Conservation (phyloP, 2,888 invertebrate genomes). For the Chironomus tentans region DNA sequence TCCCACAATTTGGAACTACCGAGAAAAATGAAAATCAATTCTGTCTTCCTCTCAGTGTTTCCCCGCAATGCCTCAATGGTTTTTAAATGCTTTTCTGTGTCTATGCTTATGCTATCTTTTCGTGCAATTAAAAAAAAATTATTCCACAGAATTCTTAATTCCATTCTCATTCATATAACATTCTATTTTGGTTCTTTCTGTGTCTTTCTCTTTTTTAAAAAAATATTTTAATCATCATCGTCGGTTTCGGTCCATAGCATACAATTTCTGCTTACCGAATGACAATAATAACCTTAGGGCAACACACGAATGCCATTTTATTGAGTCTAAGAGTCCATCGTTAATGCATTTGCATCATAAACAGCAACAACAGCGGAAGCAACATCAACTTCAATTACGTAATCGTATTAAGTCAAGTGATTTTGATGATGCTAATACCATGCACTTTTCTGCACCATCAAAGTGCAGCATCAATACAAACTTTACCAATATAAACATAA, state of each 20-base stretch:
- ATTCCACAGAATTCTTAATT: neutral
- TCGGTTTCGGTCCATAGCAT: neutral
- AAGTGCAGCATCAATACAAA: constrained; percentile 16
- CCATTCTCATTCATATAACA: neutral
- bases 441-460: constrained; percentile 19
- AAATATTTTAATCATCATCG: no score
- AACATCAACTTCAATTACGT: neutral
- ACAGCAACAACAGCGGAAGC: neutral
- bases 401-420: constrained; percentile 3
- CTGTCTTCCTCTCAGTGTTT: no score
- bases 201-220: neutral
- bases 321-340: constrained; percentile 13
- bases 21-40: no score
- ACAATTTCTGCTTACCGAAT: neutral
- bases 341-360: constrained; percentile 11
- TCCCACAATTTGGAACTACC: no score
- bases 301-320: constrained; percentile 11
- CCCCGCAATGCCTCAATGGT: no score
- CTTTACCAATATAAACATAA: constrained; percentile 9
- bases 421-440: neutral
- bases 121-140: neutral
- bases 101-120: neutral
- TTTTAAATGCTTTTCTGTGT: neutral
- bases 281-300: neutral
- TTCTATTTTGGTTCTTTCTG: neutral